These are phyloP conservation scores for Hydra vulgaris DNA, from an alignment of 30 jellyfish, hydroid and myxozoan genomes.

Conservation along the genomic window DNA sequence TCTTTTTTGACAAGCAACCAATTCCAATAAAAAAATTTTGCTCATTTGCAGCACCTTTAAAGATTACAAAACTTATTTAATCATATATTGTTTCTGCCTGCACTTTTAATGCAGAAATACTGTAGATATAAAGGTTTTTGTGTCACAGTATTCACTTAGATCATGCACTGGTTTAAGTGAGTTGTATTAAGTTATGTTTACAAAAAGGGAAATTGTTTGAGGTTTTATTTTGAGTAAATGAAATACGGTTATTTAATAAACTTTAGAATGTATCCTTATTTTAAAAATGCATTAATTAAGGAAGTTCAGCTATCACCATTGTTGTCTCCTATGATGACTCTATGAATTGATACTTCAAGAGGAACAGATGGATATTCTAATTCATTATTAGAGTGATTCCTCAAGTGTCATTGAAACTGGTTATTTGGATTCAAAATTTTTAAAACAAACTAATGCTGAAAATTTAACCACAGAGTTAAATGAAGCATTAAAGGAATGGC, in stretches of 20 bases:
- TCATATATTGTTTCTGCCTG: too few species aligned
- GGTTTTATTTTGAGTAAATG: background rate
- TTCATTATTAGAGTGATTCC: background rate
- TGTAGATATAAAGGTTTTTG: too few species aligned
- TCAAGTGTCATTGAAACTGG: background rate
- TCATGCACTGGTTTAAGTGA: too few species aligned
- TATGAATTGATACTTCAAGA: constrained; percentile 4
- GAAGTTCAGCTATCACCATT: background rate
- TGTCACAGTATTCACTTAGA: too few species aligned
- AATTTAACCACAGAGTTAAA: background rate
- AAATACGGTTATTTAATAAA: background rate
- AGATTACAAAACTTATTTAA: too few species aligned
- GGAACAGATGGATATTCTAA: constrained; percentile 1
- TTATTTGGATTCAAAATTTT: constrained; percentile 2
- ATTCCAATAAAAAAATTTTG: too few species aligned
- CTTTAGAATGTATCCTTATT: background rate
- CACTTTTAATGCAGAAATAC: too few species aligned
- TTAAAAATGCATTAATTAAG: background rate
- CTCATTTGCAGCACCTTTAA: too few species aligned
- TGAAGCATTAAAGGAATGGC: background rate
- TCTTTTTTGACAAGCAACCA: too few species aligned
- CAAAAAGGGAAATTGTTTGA: too few species aligned
- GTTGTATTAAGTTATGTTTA: too few species aligned
- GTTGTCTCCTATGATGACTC: constrained; percentile 2
- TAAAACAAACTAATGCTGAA: constrained; percentile 1